phyloP scores from a whole-genome alignment of 2,888 invertebrate species.

The Cyrtodaria siliqua region DNA sequence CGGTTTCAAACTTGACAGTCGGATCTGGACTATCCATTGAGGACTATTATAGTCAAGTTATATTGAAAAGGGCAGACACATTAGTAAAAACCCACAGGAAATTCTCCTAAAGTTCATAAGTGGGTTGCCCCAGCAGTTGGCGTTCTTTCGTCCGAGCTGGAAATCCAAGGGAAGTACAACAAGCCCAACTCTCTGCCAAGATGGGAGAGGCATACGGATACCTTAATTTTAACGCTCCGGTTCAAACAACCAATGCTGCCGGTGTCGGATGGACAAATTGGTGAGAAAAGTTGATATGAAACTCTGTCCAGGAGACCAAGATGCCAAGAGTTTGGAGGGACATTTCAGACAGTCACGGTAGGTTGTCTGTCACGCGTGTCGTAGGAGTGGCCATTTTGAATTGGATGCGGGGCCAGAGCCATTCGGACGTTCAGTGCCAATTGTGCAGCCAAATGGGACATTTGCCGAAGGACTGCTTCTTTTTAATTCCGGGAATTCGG shows the following conservation, averaged over 20 bases:
- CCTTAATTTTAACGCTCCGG: not conserved
- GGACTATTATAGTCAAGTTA: constrained; percentile 33
- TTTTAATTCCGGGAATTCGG: too few species aligned
- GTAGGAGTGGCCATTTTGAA: too few species aligned
- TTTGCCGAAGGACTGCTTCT: too few species aligned
- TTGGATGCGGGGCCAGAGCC: too few species aligned
- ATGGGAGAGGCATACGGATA: constrained; percentile 45
- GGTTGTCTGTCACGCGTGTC: too few species aligned
- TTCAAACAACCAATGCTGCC: not conserved
- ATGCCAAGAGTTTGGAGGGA: too few species aligned
- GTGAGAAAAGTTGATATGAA: too few species aligned
- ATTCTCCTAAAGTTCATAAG: constrained; percentile 25
- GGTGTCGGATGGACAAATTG: not conserved
- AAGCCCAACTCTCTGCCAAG: constrained; percentile 30
- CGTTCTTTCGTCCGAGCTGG: constrained; percentile 43
- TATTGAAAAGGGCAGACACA: constrained; percentile 37
- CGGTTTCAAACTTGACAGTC: constrained; percentile 28
- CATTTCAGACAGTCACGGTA: too few species aligned
- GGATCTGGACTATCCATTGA: constrained; percentile 20
- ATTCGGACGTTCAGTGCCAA: too few species aligned
- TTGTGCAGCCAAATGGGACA: too few species aligned
- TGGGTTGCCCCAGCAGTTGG: constrained; percentile 24
- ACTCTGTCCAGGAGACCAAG: too few species aligned
- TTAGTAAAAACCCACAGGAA: constrained; percentile 29
- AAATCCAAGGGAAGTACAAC: constrained; percentile 6